Conservation (phyloP, 1,140 invertebrate species). For the Eciton burchellii region DNA sequence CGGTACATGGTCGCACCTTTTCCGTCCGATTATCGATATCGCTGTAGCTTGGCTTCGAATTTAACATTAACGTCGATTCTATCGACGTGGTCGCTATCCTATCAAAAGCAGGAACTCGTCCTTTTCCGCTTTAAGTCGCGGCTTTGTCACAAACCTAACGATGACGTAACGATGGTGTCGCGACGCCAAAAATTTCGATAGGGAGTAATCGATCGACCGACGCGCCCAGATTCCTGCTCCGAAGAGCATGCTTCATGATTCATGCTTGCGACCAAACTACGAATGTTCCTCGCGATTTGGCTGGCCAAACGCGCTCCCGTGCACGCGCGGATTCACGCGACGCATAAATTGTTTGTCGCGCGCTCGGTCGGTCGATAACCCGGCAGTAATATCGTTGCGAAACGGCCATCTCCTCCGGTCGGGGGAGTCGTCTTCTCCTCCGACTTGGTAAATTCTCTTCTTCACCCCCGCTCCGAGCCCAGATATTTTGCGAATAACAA, state of each 20-base stretch:
- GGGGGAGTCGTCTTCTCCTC: neutral
- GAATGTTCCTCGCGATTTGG: slow-evolving; percentile 43
- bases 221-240: slow-evolving; percentile 20
- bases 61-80: neutral
- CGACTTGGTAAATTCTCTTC: neutral
- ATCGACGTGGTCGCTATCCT: neutral
- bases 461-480: neutral
- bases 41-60: neutral
- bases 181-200: slow-evolving; percentile 54
- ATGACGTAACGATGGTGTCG: too few relatives aligned
- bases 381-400: slow-evolving; percentile 13
- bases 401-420: neutral
- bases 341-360: slow-evolving; percentile 26
- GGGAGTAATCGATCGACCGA: slow-evolving; percentile 49
- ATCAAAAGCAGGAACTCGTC: too few relatives aligned
- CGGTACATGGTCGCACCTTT: neutral
- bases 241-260: slow-evolving; percentile 29
- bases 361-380: slow-evolving; percentile 15
- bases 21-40: slow-evolving; percentile 1
- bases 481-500: neutral
- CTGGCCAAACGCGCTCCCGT: neutral
- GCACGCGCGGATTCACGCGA: slow-evolving; percentile 8
- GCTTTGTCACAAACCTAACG: too few relatives aligned
- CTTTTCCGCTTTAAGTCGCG: too few relatives aligned
- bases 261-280: neutral